phyloP scores from a whole-genome alignment of 2,113 vertebrate species.

The Mesitornis unicolor region DNA sequence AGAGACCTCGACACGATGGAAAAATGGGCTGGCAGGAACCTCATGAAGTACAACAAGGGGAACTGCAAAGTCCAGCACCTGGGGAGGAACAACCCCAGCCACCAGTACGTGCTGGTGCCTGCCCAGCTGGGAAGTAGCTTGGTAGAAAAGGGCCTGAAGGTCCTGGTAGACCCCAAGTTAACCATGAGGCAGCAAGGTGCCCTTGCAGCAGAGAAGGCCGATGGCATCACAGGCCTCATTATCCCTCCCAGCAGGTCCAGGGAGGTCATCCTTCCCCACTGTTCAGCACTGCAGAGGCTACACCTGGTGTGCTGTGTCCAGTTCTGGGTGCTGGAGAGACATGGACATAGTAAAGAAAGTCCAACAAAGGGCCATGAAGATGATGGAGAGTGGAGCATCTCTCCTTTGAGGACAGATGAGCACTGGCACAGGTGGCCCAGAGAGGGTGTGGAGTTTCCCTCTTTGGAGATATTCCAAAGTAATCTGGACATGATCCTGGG shows the following conservation, averaged over 20 bases:
- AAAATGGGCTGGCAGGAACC: background rate
- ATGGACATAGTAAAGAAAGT: background rate
- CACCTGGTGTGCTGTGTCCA: background rate
- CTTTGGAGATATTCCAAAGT: background rate
- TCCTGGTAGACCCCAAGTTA: background rate
- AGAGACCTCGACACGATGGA: background rate
- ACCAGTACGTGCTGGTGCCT: background rate
- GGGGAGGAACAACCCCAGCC: background rate
- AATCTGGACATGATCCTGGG: background rate
- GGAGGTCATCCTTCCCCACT: background rate
- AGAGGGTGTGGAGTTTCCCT: background rate
- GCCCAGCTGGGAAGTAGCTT: background rate
- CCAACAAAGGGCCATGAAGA: background rate
- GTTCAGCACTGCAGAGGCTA: background rate
- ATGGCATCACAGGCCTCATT: background rate
- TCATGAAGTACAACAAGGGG: background rate
- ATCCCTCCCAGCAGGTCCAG: background rate
- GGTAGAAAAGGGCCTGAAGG: background rate
- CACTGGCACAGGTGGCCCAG: background rate
- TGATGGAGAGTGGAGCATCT: background rate
- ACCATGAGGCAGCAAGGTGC: fast-evolving
- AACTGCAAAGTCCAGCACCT: background rate
- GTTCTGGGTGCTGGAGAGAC: background rate
- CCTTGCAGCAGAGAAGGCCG: background rate
- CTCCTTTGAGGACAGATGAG: background rate